Evolutionary conservation across 2,113 vertebrate genomes (phyloP).

Genomic region (Dasyornis broadbenti): DNA sequence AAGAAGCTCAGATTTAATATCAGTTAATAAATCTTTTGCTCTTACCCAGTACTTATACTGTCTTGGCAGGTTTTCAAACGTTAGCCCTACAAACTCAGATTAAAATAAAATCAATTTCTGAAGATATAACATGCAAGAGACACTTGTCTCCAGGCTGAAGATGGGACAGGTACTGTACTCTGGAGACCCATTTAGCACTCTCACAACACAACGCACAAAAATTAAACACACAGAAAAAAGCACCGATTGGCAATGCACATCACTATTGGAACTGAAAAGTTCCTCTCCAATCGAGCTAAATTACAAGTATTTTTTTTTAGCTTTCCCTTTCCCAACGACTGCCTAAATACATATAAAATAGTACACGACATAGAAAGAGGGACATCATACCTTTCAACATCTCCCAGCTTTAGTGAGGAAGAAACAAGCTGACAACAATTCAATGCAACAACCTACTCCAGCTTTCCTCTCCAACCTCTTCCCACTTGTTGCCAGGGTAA

Average conservation of each 20-base stretch:
- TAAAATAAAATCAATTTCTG: neutral
- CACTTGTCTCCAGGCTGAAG: neutral
- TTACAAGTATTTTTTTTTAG: neutral
- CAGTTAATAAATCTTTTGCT: neutral
- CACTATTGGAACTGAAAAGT: slow-evolving; percentile 13
- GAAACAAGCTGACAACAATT: slow-evolving; percentile 66
- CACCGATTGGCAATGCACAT: neutral
- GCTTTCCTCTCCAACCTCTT: slow-evolving; percentile 66
- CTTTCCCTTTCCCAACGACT: slow-evolving; percentile 16
- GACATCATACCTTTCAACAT: slow-evolving; percentile 65
- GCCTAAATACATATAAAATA: neutral
- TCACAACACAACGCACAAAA: neutral
- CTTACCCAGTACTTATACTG: neutral
- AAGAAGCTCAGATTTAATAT: neutral
- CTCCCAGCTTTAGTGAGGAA: slow-evolving; percentile 61
- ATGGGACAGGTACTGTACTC: neutral
- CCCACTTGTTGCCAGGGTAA: slow-evolving; percentile 77
- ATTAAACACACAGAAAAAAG: neutral
- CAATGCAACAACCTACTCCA: slow-evolving; percentile 63
- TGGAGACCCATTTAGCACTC: neutral
- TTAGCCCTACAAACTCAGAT: neutral
- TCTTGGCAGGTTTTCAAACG: neutral
- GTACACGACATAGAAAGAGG: slow-evolving; percentile 18
- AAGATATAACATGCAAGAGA: neutral
- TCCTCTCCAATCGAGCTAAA: neutral